These are phyloP conservation scores for Nesogale talazaci DNA, from an alignment of 2,113 vertebrate genomes.

Conservation along the genomic window DNA sequence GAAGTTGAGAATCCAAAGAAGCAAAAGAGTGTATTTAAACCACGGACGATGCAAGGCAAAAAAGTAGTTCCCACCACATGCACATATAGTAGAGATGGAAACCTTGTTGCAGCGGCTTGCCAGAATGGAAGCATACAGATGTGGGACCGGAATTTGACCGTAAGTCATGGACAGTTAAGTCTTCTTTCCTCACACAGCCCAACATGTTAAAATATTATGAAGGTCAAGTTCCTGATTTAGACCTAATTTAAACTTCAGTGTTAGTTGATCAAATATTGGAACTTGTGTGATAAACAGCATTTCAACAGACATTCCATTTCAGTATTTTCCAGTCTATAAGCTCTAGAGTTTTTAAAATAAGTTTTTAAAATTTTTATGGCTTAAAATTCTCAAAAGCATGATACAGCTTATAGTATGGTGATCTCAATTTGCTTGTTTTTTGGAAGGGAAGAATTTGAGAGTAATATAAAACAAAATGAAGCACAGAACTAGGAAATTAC, in stretches of 20 bases:
- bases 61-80: constrained; percentile 94
- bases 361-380: constrained; percentile 27
- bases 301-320: constrained; percentile 47
- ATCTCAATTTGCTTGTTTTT: constrained; percentile 52
- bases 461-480: constrained; percentile 19
- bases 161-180: constrained; percentile 85
- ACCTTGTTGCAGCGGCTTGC: constrained; percentile 95
- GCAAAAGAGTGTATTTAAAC: constrained; percentile 95
- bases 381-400: constrained; percentile 45
- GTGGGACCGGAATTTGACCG: constrained; percentile 97
- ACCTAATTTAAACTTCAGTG: constrained; percentile 61
- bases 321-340: constrained; percentile 29
- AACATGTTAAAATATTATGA: constrained; percentile 63
- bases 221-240: constrained; percentile 59
- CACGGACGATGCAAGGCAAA: constrained; percentile 94
- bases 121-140: constrained; percentile 98
- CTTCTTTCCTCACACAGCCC: background rate
- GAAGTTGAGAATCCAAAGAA: constrained; percentile 95
- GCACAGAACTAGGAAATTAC: constrained; percentile 42
- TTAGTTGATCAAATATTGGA: constrained; percentile 59
- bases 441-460: constrained; percentile 38
- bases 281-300: constrained; percentile 56
- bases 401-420: background rate
- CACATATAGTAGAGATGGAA: constrained; percentile 95
- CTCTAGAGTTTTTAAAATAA: constrained; percentile 60